A percentile compares a stretch with the other conserved stretches of the same genome.
phyloP scores from a whole-genome alignment of 2,113 vertebrate genomes.

The Podarcis muralis region DNA sequence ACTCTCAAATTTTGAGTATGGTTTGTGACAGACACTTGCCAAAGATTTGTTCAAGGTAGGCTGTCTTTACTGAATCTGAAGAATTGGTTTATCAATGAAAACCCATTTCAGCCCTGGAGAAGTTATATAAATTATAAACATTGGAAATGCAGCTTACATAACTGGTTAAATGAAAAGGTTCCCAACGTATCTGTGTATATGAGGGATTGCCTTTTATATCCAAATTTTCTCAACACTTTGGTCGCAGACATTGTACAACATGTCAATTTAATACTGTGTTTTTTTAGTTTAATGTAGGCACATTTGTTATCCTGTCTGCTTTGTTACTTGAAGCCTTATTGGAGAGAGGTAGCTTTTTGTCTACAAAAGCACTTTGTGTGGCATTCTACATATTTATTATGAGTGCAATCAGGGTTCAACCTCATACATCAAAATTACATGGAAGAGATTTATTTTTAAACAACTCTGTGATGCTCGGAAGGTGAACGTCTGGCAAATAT shows the following conservation, averaged over 20 bases:
- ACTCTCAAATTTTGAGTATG: not conserved
- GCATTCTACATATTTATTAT: slow-evolving; percentile 21
- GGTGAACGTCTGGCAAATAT: slow-evolving; percentile 16
- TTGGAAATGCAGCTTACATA: not conserved
- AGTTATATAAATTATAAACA: not conserved
- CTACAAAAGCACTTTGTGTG: slow-evolving; percentile 22
- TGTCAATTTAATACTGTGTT: not conserved
- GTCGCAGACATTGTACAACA: slow-evolving; percentile 3
- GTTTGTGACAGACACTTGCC: not conserved
- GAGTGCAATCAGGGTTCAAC: slow-evolving; percentile 14
- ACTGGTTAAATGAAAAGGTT: not conserved
- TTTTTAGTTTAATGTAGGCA: not conserved
- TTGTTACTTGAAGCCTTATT: not conserved
- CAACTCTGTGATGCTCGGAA: slow-evolving; percentile 13
- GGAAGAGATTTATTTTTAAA: slow-evolving; percentile 32
- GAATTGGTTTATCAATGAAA: not conserved
- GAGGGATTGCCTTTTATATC: not conserved
- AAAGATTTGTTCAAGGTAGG: not conserved
- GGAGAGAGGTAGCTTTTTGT: not conserved
- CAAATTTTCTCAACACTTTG: not conserved
- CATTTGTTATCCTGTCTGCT: slow-evolving; percentile 16
- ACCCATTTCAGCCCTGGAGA: not conserved
- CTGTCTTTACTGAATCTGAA: not conserved
- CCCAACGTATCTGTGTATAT: not conserved
- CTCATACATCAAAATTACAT: slow-evolving; percentile 38